phyloP scores from a whole-genome alignment of 2,888 invertebrate genomes.

The Trachelus iudaicus region DNA sequence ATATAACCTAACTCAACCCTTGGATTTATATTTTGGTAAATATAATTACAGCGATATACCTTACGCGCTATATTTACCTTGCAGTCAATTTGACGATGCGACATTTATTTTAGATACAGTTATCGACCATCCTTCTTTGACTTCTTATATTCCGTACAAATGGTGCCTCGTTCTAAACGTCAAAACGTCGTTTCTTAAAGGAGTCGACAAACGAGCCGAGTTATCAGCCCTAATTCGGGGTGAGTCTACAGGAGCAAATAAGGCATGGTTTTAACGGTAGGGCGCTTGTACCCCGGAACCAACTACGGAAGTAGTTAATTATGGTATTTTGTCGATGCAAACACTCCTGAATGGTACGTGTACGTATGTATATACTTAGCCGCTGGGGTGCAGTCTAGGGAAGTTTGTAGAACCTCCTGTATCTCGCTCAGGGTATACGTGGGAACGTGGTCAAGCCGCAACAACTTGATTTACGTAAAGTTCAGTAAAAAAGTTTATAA shows the following conservation, averaged over 20 bases:
- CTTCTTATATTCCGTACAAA: background rate
- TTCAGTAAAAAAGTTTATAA: background rate
- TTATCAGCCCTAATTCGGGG: background rate
- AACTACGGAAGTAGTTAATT: slow-evolving; percentile 29
- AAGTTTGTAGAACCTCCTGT: background rate
- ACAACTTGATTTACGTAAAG: background rate
- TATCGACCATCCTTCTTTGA: background rate
- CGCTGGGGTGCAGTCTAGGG: background rate
- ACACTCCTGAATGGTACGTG: background rate
- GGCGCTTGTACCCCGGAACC: slow-evolving; percentile 12
- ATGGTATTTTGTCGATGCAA: slow-evolving; percentile 16
- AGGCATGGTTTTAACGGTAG: slow-evolving; percentile 25
- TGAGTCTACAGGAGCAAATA: slow-evolving; percentile 20
- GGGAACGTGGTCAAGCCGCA: background rate
- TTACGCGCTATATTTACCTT: background rate
- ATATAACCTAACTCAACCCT: background rate
- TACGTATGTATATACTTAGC: background rate
- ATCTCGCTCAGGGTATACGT: background rate
- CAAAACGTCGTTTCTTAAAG: background rate
- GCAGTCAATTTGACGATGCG: background rate
- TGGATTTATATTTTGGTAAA: background rate
- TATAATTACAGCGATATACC: background rate
- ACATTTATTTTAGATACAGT: background rate
- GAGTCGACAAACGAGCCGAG: slow-evolving; percentile 4
- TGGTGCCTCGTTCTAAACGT: background rate